Evolutionary conservation across 2,113 vertebrate genomes (phyloP).

Genomic region (Mustela nigripes): DNA sequence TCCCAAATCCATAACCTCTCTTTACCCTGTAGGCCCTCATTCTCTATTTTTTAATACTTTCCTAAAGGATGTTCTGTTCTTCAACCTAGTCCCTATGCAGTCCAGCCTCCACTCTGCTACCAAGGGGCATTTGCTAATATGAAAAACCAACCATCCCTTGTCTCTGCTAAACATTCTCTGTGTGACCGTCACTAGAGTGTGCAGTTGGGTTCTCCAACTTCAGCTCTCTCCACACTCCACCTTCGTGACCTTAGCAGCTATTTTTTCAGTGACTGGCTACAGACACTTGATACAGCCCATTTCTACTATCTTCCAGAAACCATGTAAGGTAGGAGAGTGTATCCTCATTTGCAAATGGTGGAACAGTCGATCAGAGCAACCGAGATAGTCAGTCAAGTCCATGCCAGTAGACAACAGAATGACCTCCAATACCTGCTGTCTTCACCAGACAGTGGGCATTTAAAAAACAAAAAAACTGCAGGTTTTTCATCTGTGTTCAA

Average conservation of each 20-base stretch:
- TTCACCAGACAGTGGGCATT: not conserved
- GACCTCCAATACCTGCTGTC: not conserved
- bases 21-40: not conserved
- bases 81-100: not conserved
- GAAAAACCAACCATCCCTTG: not conserved
- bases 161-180: not conserved
- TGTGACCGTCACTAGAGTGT: not conserved
- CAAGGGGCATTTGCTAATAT: not conserved
- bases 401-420: not conserved
- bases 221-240: not conserved
- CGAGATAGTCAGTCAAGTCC: not conserved
- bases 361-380: not conserved
- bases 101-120: not conserved
- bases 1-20: not conserved
- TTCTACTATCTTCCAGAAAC: not conserved
- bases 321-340: not conserved
- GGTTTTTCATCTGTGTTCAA: not conserved
- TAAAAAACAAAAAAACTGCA: not conserved
- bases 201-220: not conserved
- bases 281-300: not conserved
- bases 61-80: not conserved
- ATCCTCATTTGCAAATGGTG: not conserved
- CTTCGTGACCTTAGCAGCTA: not conserved
- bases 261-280: not conserved
- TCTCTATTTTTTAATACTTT: constrained; percentile 9